Percentiles rank a stretch among this genome's conserved stretches.
Evolutionary conservation across 2,113 vertebrate genomes (phyloP).

Genomic region (Toxotes jaculatrix): DNA sequence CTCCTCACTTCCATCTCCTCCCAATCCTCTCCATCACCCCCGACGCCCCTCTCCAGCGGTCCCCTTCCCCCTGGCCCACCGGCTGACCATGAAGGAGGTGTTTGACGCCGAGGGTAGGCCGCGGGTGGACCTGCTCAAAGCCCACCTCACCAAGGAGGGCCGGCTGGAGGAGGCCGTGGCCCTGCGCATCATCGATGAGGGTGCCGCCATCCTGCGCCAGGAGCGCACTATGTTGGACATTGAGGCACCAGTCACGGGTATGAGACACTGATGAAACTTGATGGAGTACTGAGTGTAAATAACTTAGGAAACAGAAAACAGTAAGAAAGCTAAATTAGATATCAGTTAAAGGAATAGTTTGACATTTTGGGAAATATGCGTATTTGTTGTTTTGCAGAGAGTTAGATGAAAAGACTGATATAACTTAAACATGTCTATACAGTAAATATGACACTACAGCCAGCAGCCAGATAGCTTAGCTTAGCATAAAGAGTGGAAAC

Average conservation of each 20-base stretch:
- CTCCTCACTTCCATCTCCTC: not conserved
- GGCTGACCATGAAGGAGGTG: constrained; percentile 88
- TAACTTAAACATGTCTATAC: not conserved
- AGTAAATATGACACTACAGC: not conserved
- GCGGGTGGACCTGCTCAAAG: constrained; percentile 88
- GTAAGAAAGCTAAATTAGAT: not conserved
- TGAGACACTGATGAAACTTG: not conserved
- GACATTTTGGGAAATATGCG: not conserved
- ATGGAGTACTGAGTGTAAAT: not conserved
- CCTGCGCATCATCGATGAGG: constrained; percentile 88
- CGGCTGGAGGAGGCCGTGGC: constrained; percentile 87
- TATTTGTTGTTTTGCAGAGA: not conserved
- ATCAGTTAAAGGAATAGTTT: not conserved
- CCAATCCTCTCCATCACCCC: not conserved
- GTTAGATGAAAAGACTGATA: not conserved
- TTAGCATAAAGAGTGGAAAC: too few species aligned
- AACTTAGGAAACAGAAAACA: not conserved
- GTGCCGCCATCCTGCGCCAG: constrained; percentile 86
- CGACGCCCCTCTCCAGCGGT: constrained; percentile 76
- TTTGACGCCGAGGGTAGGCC: constrained; percentile 87
- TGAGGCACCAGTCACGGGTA: constrained; percentile 89
- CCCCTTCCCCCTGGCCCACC: constrained; percentile 89
- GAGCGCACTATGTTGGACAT: constrained; percentile 90
- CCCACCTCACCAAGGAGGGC: constrained; percentile 89
- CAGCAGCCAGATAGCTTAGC: not conserved